Evolutionary conservation across 2,113 vertebrate genomes (phyloP).

Genomic region (Suncus etruscus): DNA sequence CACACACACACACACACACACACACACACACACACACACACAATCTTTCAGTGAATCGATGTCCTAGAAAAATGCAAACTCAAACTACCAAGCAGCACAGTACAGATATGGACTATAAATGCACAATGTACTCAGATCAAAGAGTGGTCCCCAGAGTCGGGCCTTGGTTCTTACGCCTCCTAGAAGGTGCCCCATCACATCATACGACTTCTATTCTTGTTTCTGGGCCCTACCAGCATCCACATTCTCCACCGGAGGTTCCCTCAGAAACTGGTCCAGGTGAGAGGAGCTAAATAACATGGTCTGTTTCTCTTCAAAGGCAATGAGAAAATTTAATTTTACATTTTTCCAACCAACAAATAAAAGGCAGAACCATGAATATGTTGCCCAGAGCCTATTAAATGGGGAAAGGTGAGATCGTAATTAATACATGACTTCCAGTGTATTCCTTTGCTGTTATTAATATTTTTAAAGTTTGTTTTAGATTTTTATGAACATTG

Average conservation of each 20-base stretch:
- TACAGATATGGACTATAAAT: too few species aligned
- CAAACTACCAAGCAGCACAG: background rate
- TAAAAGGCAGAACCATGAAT: background rate
- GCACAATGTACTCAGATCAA: background rate
- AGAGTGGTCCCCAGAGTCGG: background rate
- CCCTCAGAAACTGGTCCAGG: background rate
- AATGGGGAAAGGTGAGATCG: background rate
- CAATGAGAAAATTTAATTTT: slow-evolving; percentile 4
- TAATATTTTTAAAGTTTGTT: too few species aligned
- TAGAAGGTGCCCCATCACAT: background rate
- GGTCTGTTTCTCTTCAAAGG: background rate
- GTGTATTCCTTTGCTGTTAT: background rate
- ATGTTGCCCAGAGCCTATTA: background rate
- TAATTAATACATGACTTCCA: slow-evolving; percentile 32
- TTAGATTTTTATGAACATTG: too few species aligned
- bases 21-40: too few species aligned
- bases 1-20: too few species aligned
- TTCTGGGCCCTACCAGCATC: fast-evolving
- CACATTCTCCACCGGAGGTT: fast-evolving
- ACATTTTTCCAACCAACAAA: background rate
- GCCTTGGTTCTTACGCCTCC: slow-evolving; percentile 5
- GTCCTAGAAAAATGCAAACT: too few species aligned
- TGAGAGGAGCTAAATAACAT: too few species aligned
- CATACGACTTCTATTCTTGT: background rate
- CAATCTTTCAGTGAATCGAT: too few species aligned